Evolutionary conservation across 2,888 invertebrate species (phyloP).

Genomic region (Colletes collaris): DNA sequence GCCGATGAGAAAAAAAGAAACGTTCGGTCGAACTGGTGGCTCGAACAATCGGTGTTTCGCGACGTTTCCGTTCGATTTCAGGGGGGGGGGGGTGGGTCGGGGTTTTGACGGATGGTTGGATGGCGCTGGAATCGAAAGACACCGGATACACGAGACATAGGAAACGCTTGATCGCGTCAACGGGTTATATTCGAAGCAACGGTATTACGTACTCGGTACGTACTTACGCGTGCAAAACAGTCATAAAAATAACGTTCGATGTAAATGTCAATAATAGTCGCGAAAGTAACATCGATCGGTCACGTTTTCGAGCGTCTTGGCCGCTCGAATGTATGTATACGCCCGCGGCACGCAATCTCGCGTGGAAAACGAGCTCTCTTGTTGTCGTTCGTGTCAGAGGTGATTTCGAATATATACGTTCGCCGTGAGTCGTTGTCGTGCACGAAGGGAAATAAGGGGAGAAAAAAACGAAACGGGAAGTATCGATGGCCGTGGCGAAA

Average conservation of each 20-base stretch:
- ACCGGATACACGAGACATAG: constrained; percentile 38
- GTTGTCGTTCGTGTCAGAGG: constrained; percentile 12
- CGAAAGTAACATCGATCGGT: constrained; percentile 50
- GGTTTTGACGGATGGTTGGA: too few relatives aligned
- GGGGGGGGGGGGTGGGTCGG: too few relatives aligned
- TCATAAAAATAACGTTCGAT: constrained; percentile 68
- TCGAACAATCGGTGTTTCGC: not conserved
- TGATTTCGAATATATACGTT: constrained; percentile 22
- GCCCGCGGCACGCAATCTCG: constrained; percentile 22
- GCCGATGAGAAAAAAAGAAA: not conserved
- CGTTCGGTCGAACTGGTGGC: not conserved
- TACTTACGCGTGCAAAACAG: constrained; percentile 51
- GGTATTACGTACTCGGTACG: constrained; percentile 50
- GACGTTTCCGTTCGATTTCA: not conserved
- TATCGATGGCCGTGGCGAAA: not conserved
- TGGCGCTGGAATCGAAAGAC: constrained; percentile 33
- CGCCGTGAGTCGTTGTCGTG: constrained; percentile 32
- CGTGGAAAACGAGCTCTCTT: constrained; percentile 27
- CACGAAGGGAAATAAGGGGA: constrained; percentile 2
- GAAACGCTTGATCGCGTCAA: constrained; percentile 34
- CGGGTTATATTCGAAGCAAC: constrained; percentile 34
- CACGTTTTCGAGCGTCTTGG: constrained; percentile 26
- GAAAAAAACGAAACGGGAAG: not conserved
- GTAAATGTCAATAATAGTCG: constrained; percentile 56
- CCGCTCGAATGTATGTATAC: constrained; percentile 11